Conservation (phyloP, 2,113 vertebrate genomes). For the Zosterops lateralis region DNA sequence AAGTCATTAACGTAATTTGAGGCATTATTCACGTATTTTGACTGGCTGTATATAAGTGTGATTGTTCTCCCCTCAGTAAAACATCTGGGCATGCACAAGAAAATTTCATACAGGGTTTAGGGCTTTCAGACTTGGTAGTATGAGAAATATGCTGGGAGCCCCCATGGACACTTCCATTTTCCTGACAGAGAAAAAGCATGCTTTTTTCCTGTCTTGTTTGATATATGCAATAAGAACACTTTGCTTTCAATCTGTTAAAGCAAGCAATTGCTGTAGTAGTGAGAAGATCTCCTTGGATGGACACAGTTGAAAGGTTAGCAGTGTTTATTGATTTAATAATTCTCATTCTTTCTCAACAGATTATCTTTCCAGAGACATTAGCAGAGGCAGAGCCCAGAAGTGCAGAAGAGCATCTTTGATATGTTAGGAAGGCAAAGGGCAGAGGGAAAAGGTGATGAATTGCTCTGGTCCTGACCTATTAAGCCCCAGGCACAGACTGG, state of each 20-base stretch:
- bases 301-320: constrained; percentile 49
- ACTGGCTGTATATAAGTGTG: background rate
- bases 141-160: background rate
- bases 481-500: background rate
- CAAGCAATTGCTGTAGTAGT: background rate
- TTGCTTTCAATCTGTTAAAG: background rate
- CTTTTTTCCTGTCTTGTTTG: background rate
- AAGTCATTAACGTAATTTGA: background rate
- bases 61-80: background rate
- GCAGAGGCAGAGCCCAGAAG: constrained; percentile 14
- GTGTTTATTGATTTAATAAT: constrained; percentile 67
- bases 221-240: constrained; percentile 1
- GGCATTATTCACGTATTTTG: background rate
- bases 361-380: constrained; percentile 50
- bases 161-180: background rate
- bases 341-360: constrained; percentile 46
- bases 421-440: background rate
- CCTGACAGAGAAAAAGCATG: background rate
- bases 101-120: background rate
- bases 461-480: constrained; percentile 6
- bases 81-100: background rate
- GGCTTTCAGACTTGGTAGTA: background rate
- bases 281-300: constrained; percentile 16
- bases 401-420: background rate
- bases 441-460: background rate